Conservation (phyloP, 2,113 vertebrate genomes). For the Megalops atlanticus region DNA sequence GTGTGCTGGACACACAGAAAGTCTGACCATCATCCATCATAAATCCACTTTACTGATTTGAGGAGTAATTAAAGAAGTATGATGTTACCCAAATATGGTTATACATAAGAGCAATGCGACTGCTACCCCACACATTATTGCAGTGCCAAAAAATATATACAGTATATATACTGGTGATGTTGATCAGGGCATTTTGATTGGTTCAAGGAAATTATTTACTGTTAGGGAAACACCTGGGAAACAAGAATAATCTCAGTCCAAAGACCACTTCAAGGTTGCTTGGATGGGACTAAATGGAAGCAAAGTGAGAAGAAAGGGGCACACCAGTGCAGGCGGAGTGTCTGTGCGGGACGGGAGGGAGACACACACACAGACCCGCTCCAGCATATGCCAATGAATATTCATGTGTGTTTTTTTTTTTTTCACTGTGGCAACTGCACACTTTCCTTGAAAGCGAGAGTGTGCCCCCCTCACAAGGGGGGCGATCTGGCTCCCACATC, state of each 20-base stretch:
- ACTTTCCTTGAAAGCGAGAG: constrained; percentile 9
- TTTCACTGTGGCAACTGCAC: neutral
- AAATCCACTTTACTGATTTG: neutral
- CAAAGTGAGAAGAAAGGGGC: neutral
- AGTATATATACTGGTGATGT: too few species aligned
- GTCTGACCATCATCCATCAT: neutral
- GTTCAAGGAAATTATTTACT: neutral
- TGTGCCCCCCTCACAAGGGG: neutral
- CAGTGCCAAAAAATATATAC: too few species aligned
- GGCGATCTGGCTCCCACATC: neutral
- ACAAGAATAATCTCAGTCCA: neutral
- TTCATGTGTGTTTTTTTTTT: constrained; percentile 12
- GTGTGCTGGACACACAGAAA: neutral
- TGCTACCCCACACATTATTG: too few species aligned
- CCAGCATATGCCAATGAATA: constrained; percentile 15
- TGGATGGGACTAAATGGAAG: neutral
- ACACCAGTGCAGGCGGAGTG: neutral
- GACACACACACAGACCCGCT: neutral
- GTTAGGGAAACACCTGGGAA: neutral
- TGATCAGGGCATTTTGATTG: neutral
- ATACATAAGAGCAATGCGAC: too few species aligned
- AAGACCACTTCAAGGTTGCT: neutral
- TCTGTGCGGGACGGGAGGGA: neutral
- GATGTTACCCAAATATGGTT: too few species aligned
- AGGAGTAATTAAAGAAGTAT: too few species aligned